phyloP scores from a whole-genome alignment of 1,140 invertebrate species.

The Globodera rostochiensis region DNA sequence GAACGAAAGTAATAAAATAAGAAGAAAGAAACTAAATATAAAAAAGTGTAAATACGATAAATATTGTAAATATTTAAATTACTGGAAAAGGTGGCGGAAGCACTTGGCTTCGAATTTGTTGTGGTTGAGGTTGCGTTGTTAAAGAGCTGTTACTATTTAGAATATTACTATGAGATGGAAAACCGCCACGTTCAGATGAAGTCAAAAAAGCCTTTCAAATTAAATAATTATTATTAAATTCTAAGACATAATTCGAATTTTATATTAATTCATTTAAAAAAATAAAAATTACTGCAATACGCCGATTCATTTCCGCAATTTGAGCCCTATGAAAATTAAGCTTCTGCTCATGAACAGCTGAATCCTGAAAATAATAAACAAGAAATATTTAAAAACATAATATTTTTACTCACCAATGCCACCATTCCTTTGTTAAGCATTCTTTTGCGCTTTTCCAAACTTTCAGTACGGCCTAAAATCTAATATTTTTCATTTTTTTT shows the following conservation, averaged over 20 bases:
- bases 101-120: slow-evolving; percentile 18
- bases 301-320: slow-evolving; percentile 59
- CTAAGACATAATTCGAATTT: too few species aligned
- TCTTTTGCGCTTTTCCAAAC: slow-evolving; percentile 50
- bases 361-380: slow-evolving; percentile 51
- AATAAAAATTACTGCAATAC: slow-evolving; percentile 43
- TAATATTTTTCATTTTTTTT: neutral
- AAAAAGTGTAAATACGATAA: too few species aligned
- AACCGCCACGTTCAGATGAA: slow-evolving; percentile 12
- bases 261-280: too few species aligned
- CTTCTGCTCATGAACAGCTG: slow-evolving; percentile 62
- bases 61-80: neutral
- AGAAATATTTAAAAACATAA: slow-evolving; percentile 2
- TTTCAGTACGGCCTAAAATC: slow-evolving; percentile 38
- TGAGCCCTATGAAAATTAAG: slow-evolving; percentile 61
- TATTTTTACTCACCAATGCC: slow-evolving; percentile 50
- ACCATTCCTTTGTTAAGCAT: slow-evolving; percentile 60
- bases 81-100: slow-evolving; percentile 16
- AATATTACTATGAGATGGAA: slow-evolving; percentile 6
- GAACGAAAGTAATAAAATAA: too few species aligned
- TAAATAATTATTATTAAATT: too few species aligned
- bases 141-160: neutral
- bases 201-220: slow-evolving; percentile 14
- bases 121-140: neutral
- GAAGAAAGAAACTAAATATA: too few species aligned